Evolutionary conservation across 2,113 vertebrate species (phyloP).

Genomic region (Pholis gunnellus): DNA sequence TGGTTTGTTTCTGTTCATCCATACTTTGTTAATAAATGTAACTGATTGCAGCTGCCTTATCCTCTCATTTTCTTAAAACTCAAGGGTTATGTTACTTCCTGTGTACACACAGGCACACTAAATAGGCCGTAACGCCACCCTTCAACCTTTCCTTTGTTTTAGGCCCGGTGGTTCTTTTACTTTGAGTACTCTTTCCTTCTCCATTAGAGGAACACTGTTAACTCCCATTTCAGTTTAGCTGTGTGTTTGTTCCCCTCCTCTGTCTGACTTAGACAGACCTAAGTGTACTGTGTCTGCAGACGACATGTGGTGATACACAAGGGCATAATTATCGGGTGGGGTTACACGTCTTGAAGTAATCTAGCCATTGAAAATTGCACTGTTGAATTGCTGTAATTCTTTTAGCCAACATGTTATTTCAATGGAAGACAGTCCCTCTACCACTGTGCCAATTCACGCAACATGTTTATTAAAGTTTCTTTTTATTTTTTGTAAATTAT

Average conservation of each 20-base stretch:
- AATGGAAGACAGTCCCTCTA: neutral
- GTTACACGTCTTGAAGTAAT: no score
- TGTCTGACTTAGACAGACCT: conserved; percentile 14
- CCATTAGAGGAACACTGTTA: neutral
- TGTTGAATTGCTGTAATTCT: neutral
- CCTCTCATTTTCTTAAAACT: neutral
- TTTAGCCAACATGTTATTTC: neutral
- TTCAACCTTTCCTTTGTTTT: no score
- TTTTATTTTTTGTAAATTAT: neutral
- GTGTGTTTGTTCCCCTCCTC: neutral
- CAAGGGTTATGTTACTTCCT: neutral
- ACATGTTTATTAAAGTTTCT: neutral
- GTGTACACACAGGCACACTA: neutral
- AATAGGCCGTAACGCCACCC: neutral
- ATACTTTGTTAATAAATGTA: neutral
- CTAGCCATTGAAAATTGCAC: no score
- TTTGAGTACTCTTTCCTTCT: neutral
- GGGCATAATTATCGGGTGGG: neutral
- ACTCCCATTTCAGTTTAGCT: neutral
- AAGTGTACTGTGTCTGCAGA: neutral
- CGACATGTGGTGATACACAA: neutral
- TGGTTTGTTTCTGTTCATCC: no score
- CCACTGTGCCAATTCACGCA: neutral
- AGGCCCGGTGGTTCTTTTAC: neutral
- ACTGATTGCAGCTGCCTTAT: neutral